These are phyloP conservation scores for Thalpophila matura DNA, from an alignment of 2,888 invertebrate species.

Conservation along the genomic window DNA sequence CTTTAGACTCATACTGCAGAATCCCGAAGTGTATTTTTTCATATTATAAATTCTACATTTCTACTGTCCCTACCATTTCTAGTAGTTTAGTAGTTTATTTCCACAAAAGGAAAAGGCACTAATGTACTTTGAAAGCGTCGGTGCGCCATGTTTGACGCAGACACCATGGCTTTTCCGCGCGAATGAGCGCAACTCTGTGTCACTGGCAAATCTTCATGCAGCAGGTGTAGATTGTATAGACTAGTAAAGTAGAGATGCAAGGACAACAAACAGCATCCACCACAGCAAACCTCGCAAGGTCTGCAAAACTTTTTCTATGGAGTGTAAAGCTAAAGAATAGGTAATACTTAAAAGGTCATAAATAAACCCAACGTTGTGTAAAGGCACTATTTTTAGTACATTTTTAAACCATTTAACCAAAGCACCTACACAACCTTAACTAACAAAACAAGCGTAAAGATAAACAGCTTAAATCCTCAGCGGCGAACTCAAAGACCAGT, in stretches of 20 bases:
- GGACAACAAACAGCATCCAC: constrained; percentile 76
- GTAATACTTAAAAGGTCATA: too few relatives aligned
- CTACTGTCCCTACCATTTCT: too few relatives aligned
- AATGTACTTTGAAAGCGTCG: constrained; percentile 46
- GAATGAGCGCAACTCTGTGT: constrained; percentile 24
- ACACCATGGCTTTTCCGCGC: constrained; percentile 55
- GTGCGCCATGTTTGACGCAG: constrained; percentile 52
- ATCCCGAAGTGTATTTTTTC: too few relatives aligned
- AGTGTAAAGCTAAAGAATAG: not conserved
- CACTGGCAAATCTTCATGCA: constrained; percentile 85
- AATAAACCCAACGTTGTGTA: too few relatives aligned
- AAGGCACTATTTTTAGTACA: too few relatives aligned
- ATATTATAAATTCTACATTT: too few relatives aligned
- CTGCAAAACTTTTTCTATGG: too few relatives aligned
- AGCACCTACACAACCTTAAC: constrained; percentile 2
- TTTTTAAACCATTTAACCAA: not conserved
- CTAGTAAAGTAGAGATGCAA: too few relatives aligned
- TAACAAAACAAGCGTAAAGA: constrained; percentile 45
- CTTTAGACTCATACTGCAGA: too few relatives aligned
- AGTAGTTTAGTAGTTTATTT: constrained; percentile 72
- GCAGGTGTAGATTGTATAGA: constrained; percentile 86
- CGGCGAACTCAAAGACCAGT: constrained; percentile 68
- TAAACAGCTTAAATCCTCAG: constrained; percentile 50
- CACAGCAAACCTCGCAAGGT: constrained; percentile 72
- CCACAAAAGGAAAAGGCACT: constrained; percentile 66